phyloP scores from a whole-genome alignment of 2,797 vertebrate genomes.

The Falco naumanni region DNA sequence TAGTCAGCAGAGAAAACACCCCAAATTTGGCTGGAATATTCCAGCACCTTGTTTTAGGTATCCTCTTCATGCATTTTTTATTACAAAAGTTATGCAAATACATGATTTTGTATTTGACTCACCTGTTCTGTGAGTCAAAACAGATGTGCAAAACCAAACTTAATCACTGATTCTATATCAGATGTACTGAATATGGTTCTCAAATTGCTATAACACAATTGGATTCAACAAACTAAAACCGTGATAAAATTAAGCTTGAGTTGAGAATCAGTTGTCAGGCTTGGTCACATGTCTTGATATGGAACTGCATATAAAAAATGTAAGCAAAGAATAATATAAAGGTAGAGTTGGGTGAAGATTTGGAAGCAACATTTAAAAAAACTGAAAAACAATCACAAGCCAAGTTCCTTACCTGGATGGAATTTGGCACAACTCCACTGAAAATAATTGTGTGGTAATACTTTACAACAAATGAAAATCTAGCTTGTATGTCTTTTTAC shows the following conservation, averaged over 20 bases:
- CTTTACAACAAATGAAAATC: not conserved
- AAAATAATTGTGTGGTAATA: not conserved
- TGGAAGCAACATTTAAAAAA: not conserved
- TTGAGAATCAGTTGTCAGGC: not conserved
- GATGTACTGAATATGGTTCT: not conserved
- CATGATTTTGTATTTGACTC: not conserved
- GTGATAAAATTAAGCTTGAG: not conserved
- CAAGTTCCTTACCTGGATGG: not conserved
- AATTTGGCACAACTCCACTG: not conserved
- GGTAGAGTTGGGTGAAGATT: not conserved
- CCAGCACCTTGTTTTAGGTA: not conserved
- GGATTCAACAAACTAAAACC: not conserved
- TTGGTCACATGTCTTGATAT: not conserved
- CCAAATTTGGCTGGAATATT: not conserved
- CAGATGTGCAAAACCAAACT: not conserved
- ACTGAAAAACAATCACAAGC: not conserved
- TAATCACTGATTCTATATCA: not conserved
- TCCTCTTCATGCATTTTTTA: not conserved
- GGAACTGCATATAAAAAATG: not conserved
- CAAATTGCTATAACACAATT: not conserved
- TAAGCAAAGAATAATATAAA: not conserved
- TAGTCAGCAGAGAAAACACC: not conserved
- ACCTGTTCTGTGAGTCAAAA: not conserved
- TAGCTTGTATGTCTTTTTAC: not conserved
- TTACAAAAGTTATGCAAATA: not conserved